phyloP scores from a whole-genome alignment of 1,140 invertebrate species.

The Drosophila yakuba region DNA sequence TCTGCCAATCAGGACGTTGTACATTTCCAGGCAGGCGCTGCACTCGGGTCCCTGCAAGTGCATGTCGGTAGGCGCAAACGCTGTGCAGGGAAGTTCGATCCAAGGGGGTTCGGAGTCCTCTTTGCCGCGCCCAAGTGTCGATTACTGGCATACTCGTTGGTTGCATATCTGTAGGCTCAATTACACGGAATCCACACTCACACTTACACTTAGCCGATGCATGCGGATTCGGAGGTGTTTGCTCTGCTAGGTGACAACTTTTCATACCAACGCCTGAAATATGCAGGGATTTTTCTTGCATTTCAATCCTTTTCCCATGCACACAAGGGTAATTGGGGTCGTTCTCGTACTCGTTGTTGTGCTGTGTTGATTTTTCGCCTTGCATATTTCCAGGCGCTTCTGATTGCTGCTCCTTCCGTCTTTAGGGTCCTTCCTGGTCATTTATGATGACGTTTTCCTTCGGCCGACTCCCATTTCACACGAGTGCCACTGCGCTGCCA shows the following conservation, averaged over 20 bases:
- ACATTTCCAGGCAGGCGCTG: constrained; percentile 68
- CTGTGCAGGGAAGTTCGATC: constrained; percentile 21
- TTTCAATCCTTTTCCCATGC: constrained; percentile 49
- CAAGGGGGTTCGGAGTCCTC: constrained; percentile 23
- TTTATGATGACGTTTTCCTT: constrained; percentile 76
- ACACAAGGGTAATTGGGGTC: constrained; percentile 80
- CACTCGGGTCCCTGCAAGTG: constrained; percentile 64
- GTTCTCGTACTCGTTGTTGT: constrained; percentile 58
- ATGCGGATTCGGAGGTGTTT: constrained; percentile 54
- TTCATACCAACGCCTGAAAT: constrained; percentile 80
- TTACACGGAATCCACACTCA: constrained; percentile 45
- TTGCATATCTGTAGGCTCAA: constrained; percentile 74
- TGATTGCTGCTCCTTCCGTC: constrained; percentile 50
- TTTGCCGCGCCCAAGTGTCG: constrained; percentile 80
- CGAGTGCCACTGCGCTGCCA: constrained; percentile 66
- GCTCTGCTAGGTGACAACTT: constrained; percentile 82
- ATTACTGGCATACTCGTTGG: constrained; percentile 73
- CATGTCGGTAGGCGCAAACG: constrained; percentile 61
- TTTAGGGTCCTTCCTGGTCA: constrained; percentile 41
- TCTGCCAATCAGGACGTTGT: constrained; percentile 61
- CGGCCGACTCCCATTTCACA: constrained; percentile 70
- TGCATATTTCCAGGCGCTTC: constrained; percentile 75
- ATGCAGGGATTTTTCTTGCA: constrained; percentile 67
- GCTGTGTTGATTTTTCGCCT: constrained; percentile 80
- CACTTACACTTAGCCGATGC: constrained; percentile 8